Base-by-base conservation (phyloP, 1,140 invertebrate genomes). In the Lucilia cuprina region DNA sequence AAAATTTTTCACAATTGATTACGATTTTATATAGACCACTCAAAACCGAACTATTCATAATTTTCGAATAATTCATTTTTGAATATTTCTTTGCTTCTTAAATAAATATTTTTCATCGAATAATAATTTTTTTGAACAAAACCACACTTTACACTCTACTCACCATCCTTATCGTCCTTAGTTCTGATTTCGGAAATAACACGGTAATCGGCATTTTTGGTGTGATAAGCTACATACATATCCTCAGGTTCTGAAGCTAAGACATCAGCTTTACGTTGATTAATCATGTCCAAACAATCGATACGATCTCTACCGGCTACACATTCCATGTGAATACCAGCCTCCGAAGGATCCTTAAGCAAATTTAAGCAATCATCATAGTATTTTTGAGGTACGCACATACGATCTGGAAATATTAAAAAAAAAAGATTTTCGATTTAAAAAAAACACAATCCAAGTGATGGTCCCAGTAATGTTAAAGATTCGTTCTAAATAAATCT, bases 191-290 rank as follows among this genome's bases (percentile, higher is more conserved):
- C 93, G 60, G 93, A 94, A 87, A 96, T 94, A 1, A 95, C 92
- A 0, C 92, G 92, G 85, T 94, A 94, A 84, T 94, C 92, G 85
- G 94, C 91, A 83, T 94, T 94, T 25, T 93, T 92, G 55, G 94
- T 93, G 50, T 95, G 94, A 30, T 93, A 94, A 13, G 95, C 96
- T 7, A 97, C 93, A 88, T 96, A 97, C 93, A 97, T 89, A 84
- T 91, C 90, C 87, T 97, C 96, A 2, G 96, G 95, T 87, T 97
- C 96, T 1, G 96, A 93, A 14, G 95, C 94, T 19, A 95, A 94
- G 34, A 97, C 93, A 89, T 98, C 96, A 0, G 96, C 96, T 86
- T 95, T 93, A 65, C 94, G 93, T 86, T 94, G 92, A 74, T 95
- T 93, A 34, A 98, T 94, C 88, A 93, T 93, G 25, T 94, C 92